Evolutionary conservation across 2,888 invertebrate species (phyloP), one percentile per base, ranked within the genome.

Genomic region (Petrolisthes manimaculis): DNA sequence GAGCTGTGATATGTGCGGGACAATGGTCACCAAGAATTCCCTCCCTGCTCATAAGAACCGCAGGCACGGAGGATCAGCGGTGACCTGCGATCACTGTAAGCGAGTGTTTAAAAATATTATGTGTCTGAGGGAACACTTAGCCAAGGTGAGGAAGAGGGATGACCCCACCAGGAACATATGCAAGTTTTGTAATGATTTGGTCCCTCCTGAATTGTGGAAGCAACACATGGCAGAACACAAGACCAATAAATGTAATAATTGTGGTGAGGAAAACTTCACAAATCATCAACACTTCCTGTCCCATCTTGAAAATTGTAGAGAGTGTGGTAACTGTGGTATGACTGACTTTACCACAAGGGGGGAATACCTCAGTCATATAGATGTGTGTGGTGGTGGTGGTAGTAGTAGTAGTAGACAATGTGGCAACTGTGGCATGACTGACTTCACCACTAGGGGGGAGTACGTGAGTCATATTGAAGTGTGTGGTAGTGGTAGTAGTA

Each of bases 1-100:
- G 55, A 56, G 83, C 14, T 89, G 89, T 84, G 84, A 89, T 24
- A 51, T 84, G 6, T 89, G 89, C 69, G 84, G 84, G 9, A 5
- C 69, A n/a, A 53, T 81, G 0, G 80, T 89, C 18, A 86, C 86
- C 12, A 89, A 89, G 81, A 53, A 67, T 54, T 86, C 89, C 6
- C 74, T 89, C 24, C 83, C 84, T 24, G 69, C 89, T 9, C 89
- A 89, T 61, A 89, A 89, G 53, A 86, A 86, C 67, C 89, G 89
- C 24, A 83, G 81, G 77, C 89, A 89, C 84, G 86, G 84, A 18
- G 86, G 89, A 9, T 81, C 84, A 18, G 80, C 83, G 37, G 86
- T 86, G 4, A 86, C 79, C 55, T 89, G 89, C 81, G 89, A 89
- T 61, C 89, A 89, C 75, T 89, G 89, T n/a, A 86, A 86, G 21